These are phyloP conservation scores for Fabriciana adippe DNA, from an alignment of 2,888 invertebrate genomes.

Conservation along the genomic window DNA sequence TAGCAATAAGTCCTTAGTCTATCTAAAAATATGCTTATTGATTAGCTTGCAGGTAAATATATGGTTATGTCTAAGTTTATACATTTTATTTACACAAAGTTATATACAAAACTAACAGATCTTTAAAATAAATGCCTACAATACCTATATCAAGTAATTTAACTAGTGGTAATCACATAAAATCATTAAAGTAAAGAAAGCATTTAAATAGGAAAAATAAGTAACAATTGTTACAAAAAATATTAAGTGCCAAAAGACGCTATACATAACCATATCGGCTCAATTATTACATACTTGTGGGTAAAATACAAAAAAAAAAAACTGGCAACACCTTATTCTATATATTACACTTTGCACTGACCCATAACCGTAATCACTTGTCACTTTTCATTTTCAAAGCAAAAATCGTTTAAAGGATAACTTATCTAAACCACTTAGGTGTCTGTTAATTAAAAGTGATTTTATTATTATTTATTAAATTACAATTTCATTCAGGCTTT, in stretches of 20 bases:
- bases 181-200: constrained; percentile 37
- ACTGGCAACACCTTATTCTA: constrained; percentile 37
- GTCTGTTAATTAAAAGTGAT: constrained; percentile 12
- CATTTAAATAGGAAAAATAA: constrained; percentile 21
- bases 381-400: constrained; percentile 4
- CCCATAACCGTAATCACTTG: constrained; percentile 26
- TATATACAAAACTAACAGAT: constrained; percentile 71
- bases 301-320: constrained; percentile 24
- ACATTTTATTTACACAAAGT: constrained; percentile 61
- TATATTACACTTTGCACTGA: constrained; percentile 40
- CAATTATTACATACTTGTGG: constrained; percentile 22
- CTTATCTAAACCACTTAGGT: constrained; percentile 8
- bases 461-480: constrained; percentile 14
- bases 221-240: constrained; percentile 4
- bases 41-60: constrained; percentile 47
- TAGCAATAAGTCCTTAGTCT: constrained; percentile 40
- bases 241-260: constrained; percentile 4
- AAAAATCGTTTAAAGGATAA: constrained; percentile 17
- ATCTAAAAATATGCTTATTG: constrained; percentile 43
- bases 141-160: constrained; percentile 43
- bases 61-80: constrained; percentile 53
- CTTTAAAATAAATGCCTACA: constrained; percentile 51
- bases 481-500: constrained; percentile 20
- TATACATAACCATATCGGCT: constrained; percentile 12
- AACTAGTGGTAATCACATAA: constrained; percentile 72